These are phyloP conservation scores for Marmota monax DNA, from an alignment of 2,113 vertebrate species.

Conservation along the genomic window DNA sequence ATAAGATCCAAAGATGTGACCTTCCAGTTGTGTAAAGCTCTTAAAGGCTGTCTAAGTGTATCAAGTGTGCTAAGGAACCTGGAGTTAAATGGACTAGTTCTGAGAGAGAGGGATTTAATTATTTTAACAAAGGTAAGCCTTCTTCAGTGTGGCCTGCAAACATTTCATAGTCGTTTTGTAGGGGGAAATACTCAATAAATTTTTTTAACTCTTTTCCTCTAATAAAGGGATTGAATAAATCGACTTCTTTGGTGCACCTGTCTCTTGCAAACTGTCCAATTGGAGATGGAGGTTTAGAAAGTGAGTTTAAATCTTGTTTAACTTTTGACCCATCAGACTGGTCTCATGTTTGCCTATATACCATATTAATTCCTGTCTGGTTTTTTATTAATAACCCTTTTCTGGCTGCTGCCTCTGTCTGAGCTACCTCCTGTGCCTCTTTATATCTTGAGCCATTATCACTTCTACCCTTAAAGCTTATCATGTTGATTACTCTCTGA, in stretches of 20 bases:
- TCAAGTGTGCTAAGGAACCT: constrained; percentile 92
- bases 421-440: neutral
- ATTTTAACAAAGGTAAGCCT: constrained; percentile 92
- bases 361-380: neutral
- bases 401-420: neutral
- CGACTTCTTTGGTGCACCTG: constrained; percentile 90
- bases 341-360: neutral
- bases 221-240: constrained; percentile 92
- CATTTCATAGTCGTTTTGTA: neutral
- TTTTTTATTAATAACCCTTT: neutral
- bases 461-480: neutral
- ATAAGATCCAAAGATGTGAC: constrained; percentile 94
- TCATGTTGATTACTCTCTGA: neutral
- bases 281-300: constrained; percentile 94
- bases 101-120: constrained; percentile 94
- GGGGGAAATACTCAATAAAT: neutral
- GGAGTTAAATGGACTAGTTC: constrained; percentile 93
- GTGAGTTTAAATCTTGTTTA: constrained; percentile 87
- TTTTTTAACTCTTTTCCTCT: constrained; percentile 61
- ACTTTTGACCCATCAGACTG: neutral
- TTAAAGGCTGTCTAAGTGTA: constrained; percentile 91
- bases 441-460: neutral
- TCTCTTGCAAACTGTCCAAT: constrained; percentile 95
- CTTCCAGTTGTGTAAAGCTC: constrained; percentile 93
- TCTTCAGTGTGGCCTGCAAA: neutral